Evolutionary conservation across 2,888 invertebrate genomes (phyloP).

Genomic region (Pseudococcus longispinus): DNA sequence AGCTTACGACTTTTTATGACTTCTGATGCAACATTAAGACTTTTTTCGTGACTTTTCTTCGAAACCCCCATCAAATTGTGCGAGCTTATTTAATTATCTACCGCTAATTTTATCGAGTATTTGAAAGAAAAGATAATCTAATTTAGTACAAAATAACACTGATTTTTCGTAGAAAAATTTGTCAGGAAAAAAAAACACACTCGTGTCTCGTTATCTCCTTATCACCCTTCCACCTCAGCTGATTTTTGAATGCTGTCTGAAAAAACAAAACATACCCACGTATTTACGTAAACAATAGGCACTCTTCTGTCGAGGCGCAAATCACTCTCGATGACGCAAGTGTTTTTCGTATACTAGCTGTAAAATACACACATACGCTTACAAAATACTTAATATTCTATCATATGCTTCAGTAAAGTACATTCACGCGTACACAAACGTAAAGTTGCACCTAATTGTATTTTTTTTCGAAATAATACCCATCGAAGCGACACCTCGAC

Average conservation of each 20-base stretch:
- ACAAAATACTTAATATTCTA: not conserved
- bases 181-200: not conserved
- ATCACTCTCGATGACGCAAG: not conserved
- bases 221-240: not conserved
- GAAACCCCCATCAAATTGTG: too few relatives aligned
- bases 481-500: not conserved
- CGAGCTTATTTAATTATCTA: too few relatives aligned
- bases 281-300: not conserved
- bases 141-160: too few relatives aligned
- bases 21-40: too few relatives aligned
- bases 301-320: not conserved
- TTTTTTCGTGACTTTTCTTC: too few relatives aligned
- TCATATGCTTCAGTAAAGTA: too few relatives aligned
- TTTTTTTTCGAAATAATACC: slow-evolving; percentile 7
- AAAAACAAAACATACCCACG: not conserved
- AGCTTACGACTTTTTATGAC: too few relatives aligned
- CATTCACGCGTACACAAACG: not conserved
- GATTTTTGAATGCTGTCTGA: not conserved
- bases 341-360: not conserved
- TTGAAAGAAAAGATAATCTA: too few relatives aligned
- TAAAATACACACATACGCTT: not conserved
- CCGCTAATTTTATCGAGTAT: too few relatives aligned
- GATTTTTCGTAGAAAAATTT: too few relatives aligned
- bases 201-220: not conserved
- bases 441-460: not conserved